Evolutionary conservation across 2,113 vertebrate genomes (phyloP).

Genomic region (Salvelinus alpinus): DNA sequence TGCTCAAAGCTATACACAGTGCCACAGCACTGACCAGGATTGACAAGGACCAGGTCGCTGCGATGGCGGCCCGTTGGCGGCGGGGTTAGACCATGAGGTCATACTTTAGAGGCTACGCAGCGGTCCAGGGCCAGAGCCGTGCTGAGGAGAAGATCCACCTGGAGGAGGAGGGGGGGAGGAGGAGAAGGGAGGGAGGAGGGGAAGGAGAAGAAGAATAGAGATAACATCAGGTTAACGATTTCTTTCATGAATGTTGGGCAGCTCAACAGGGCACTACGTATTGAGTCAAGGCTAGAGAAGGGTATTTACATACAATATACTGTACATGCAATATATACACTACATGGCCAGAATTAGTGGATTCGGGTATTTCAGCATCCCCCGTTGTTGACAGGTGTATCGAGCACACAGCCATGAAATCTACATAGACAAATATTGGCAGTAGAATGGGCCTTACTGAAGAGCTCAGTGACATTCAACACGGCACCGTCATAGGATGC

Average conservation of each 20-base stretch:
- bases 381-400: too few species aligned
- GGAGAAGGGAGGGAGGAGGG: too few species aligned
- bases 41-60: conserved; percentile 15
- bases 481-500: too few species aligned
- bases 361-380: too few species aligned
- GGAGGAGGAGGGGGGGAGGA: background rate
- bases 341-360: too few species aligned
- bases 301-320: background rate
- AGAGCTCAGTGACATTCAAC: too few species aligned
- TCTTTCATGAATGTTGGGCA: background rate
- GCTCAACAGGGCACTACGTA: background rate
- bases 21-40: background rate
- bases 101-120: conserved; percentile 43
- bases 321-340: too few species aligned
- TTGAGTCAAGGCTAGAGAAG: background rate
- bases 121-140: conserved; percentile 41
- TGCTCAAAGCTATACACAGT: conserved; percentile 23
- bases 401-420: too few species aligned
- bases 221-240: background rate
- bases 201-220: background rate
- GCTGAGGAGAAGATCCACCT: conserved; percentile 44
- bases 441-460: too few species aligned
- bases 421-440: too few species aligned
- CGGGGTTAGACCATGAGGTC: conserved; percentile 23
- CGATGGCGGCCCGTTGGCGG: conserved; percentile 13